phyloP scores from a whole-genome alignment of 2,888 invertebrate genomes.

The Gryllus longicercus region DNA sequence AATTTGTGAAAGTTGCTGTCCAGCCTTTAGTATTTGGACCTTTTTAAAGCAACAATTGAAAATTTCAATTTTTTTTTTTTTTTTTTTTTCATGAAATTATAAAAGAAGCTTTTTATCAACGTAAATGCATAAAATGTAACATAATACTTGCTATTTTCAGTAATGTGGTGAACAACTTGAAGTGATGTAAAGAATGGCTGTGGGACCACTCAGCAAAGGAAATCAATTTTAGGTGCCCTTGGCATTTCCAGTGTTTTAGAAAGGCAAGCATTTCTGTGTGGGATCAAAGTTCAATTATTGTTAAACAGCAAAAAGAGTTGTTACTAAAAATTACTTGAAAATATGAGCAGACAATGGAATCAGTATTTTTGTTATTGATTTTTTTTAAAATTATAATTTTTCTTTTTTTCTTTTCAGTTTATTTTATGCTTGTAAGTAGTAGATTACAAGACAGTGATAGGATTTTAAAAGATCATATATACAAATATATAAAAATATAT shows the following conservation, averaged over 20 bases:
- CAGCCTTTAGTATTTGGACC: background rate
- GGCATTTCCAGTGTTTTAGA: slow-evolving; percentile 23
- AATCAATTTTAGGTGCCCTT: background rate
- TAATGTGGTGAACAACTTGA: background rate
- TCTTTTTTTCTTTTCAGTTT: slow-evolving; percentile 34
- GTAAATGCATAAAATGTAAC: background rate
- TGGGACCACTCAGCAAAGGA: slow-evolving; percentile 32
- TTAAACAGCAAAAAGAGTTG: slow-evolving; percentile 1
- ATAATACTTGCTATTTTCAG: background rate
- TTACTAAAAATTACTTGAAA: slow-evolving; percentile 10
- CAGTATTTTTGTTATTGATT: slow-evolving; percentile 33
- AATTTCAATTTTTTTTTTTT: background rate
- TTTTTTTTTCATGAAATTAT: background rate
- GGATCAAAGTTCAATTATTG: slow-evolving; percentile 29
- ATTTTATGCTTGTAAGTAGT: slow-evolving; percentile 34
- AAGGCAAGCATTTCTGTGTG: slow-evolving; percentile 26
- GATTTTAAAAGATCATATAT: slow-evolving; percentile 26
- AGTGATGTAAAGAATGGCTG: slow-evolving; percentile 28
- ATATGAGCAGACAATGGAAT: slow-evolving; percentile 29
- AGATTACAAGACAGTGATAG: slow-evolving; percentile 30
- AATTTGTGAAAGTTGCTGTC: slow-evolving; percentile 6
- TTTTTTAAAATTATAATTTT: slow-evolving; percentile 34
- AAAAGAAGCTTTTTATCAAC: background rate
- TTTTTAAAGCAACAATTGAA: background rate
- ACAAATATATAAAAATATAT: slow-evolving; percentile 34